phyloP scores from a whole-genome alignment of 2,113 vertebrate species.

The Panthera leo region DNA sequence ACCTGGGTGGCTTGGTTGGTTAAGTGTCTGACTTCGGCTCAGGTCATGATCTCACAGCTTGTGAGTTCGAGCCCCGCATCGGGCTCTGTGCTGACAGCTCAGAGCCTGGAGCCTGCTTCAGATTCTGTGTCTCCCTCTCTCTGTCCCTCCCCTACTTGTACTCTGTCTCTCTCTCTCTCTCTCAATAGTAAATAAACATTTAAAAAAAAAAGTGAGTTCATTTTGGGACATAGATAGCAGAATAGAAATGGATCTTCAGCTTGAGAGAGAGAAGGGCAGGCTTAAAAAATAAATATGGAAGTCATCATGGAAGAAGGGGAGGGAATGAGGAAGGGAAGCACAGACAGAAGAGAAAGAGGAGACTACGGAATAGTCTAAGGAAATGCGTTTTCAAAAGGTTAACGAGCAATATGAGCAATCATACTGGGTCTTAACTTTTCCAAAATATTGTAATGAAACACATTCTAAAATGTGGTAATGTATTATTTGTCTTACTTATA shows the following conservation, averaged over 20 bases:
- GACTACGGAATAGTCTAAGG: neutral
- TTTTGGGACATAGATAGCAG: neutral
- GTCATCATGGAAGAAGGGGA: neutral
- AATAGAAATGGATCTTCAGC: neutral
- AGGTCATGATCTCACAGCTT: too few relatives aligned
- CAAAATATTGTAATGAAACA: conserved; percentile 18
- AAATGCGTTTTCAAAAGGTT: neutral
- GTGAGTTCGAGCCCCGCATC: too few relatives aligned
- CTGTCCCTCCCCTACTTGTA: too few relatives aligned
- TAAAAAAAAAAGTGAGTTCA: neutral
- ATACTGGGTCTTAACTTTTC: neutral
- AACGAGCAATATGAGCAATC: neutral
- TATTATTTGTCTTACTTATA: neutral
- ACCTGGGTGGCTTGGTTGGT: too few relatives aligned
- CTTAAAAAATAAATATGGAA: neutral
- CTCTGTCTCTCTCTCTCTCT: too few relatives aligned
- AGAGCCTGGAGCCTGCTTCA: too few relatives aligned
- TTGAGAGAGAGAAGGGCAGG: neutral
- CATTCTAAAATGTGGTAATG: neutral
- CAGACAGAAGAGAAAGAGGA: neutral
- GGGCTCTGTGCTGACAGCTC: too few relatives aligned
- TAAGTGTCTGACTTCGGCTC: too few relatives aligned
- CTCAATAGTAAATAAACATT: too few relatives aligned
- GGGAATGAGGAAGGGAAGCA: neutral
- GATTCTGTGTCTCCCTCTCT: too few relatives aligned